phyloP scores from a whole-genome alignment of 2,888 invertebrate species.

The Drosophila imparisetae region DNA sequence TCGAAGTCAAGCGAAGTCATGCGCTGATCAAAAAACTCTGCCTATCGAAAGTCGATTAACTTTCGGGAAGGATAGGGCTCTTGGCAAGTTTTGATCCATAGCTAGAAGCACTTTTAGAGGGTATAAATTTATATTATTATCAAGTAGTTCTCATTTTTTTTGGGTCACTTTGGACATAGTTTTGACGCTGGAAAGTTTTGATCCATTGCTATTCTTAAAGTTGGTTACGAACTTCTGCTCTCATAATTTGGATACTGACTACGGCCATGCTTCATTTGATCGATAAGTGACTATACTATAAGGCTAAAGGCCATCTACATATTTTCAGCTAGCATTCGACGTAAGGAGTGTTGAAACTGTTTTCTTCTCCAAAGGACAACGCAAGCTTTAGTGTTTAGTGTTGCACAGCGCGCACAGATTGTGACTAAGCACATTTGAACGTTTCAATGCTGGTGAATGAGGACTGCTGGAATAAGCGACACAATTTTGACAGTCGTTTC shows the following conservation, averaged over 20 bases:
- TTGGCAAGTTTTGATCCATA: not conserved
- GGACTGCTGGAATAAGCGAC: constrained; percentile 3
- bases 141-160: not conserved
- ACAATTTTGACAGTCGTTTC: constrained; percentile 28
- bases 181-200: not conserved
- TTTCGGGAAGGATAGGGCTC: not conserved
- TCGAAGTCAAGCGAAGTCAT: not conserved
- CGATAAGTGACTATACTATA: not conserved
- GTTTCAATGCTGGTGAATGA: constrained; percentile 21
- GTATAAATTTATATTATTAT: no score
- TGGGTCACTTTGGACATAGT: not conserved
- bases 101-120: not conserved
- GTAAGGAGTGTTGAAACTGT: not conserved
- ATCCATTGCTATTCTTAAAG: not conserved
- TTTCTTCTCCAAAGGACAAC: not conserved
- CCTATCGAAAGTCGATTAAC: not conserved
- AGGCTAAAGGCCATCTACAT: not conserved
- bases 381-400: not conserved
- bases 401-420: not conserved
- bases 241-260: not conserved
- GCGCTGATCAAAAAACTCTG: not conserved
- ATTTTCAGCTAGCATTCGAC: not conserved
- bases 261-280: no score
- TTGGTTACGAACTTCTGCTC: not conserved
- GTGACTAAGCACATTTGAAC: not conserved